Conservation (phyloP, 2,113 vertebrate genomes). For the Xenopus borealis region DNA sequence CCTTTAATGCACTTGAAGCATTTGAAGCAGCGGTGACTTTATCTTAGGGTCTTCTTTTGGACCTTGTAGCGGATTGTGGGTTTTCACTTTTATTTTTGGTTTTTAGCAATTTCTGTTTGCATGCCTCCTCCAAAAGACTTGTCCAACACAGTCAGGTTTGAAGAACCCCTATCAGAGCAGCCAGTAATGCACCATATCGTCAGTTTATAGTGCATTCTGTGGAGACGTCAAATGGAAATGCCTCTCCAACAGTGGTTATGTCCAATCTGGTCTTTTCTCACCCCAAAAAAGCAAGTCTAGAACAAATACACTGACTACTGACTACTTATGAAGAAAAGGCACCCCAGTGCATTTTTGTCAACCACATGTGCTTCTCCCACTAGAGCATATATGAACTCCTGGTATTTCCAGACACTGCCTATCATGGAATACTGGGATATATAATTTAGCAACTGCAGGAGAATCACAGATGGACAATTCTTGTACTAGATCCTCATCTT, state of each 20-base stretch:
- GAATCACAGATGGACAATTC: not conserved
- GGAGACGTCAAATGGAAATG: conserved; percentile 39
- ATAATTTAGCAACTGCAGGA: not conserved
- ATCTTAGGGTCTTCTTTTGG: no score
- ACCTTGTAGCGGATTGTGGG: no score
- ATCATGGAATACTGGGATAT: not conserved
- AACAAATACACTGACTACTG: no score
- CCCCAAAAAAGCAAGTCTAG: not conserved
- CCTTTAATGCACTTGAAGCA: not conserved
- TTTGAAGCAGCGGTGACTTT: conserved; percentile 63
- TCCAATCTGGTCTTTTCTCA: not conserved
- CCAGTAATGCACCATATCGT: conserved; percentile 64
- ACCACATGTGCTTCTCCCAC: not conserved
- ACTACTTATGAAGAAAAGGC: no score
- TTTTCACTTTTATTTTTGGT: conserved; percentile 44
- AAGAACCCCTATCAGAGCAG: conserved; percentile 69
- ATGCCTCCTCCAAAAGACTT: conserved; percentile 43
- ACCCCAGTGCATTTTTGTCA: not conserved
- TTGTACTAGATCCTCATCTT: not conserved
- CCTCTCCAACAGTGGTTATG: not conserved
- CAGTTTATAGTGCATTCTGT: conserved; percentile 63
- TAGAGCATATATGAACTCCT: not conserved
- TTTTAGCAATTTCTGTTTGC: no score
- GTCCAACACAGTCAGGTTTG: conserved; percentile 71
- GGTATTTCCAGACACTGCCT: not conserved